phyloP scores from a whole-genome alignment of 2,797 vertebrate species.

The Threskiornis aethiopicus region DNA sequence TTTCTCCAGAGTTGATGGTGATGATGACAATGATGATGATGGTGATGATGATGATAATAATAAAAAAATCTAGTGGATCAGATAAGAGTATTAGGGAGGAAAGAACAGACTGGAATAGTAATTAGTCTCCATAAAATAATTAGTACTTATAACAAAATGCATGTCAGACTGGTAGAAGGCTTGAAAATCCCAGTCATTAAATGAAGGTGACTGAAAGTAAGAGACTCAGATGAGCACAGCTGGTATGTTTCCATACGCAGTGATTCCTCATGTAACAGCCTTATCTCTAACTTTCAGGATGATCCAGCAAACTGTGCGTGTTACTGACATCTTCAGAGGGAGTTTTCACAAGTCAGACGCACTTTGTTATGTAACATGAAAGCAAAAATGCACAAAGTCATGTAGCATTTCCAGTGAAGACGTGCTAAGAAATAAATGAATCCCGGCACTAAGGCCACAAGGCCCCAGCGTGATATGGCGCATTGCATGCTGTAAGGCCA shows the following conservation, averaged over 20 bases:
- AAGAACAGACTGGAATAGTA: neutral
- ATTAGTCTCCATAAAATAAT: neutral
- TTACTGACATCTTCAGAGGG: neutral
- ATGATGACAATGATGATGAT: neutral
- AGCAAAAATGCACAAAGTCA: neutral
- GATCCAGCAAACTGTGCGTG: neutral
- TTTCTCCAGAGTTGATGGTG: neutral
- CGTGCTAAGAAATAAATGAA: neutral
- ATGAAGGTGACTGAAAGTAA: neutral
- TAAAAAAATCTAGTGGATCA: neutral
- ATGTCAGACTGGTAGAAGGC: neutral
- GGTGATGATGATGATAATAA: neutral
- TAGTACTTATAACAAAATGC: neutral
- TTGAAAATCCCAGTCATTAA: neutral
- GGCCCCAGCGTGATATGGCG: accelerated
- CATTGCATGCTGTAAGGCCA: neutral
- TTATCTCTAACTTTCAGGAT: neutral
- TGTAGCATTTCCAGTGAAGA: neutral
- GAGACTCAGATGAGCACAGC: neutral
- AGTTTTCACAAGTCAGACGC: neutral
- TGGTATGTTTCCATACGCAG: neutral
- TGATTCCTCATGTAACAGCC: neutral
- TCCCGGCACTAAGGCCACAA: neutral
- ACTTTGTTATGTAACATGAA: neutral
- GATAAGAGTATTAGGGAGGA: neutral